Base-by-base conservation (phyloP, 2,888 invertebrate genomes). In the Eurytoma californica region DNA sequence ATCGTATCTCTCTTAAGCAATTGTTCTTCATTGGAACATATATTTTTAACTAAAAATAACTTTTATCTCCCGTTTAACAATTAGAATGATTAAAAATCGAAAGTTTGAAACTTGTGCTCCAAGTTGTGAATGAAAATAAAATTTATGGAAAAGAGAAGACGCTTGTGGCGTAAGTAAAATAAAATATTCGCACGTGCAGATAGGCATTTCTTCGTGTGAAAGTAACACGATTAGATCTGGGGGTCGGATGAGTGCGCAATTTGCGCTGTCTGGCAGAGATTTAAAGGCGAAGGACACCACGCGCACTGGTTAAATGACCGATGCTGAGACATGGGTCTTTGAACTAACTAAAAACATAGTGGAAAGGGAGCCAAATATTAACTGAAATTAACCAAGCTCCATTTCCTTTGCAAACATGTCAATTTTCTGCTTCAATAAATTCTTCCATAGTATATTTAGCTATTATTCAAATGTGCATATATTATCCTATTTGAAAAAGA, bases 261-360 rank as follows among this genome's bases (percentile, higher is more conserved):
- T 51, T 30, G 51, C 49, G 60, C 51, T 61, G 30, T 72, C 28
- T 61, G n/a, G 13, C 18, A 5, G 51, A 16, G 47, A 61, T 72
- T 60, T 72, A 61, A 72, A 72, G 72, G 61, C 61, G 72, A 72
- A 72, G 72, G 61, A 72, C 72, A 49, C 39, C 28, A 13, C 69
- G 39, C 57, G 57, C 20, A 13, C 28, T 55, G 30, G 60, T 24
- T 55, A 55, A 18, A n/a, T n/a, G n/a, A n/a, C n/a, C n/a, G n/a
- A n/a, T n/a, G n/a, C n/a, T 55, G 18, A 57, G 18, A 4, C 20
- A 53, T 24, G 68, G 68, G 55, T 68, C 68, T 68, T 68, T 68
- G 55, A 68, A 68, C 68, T 28, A 68, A 68, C 68, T 28, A 13
- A 68, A 16, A 60, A 16, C 16, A 3, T 4, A 58, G 28, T 24